These are phyloP conservation scores for Falco berigora DNA, from an alignment of 2,797 vertebrate genomes.

Conservation along the genomic window DNA sequence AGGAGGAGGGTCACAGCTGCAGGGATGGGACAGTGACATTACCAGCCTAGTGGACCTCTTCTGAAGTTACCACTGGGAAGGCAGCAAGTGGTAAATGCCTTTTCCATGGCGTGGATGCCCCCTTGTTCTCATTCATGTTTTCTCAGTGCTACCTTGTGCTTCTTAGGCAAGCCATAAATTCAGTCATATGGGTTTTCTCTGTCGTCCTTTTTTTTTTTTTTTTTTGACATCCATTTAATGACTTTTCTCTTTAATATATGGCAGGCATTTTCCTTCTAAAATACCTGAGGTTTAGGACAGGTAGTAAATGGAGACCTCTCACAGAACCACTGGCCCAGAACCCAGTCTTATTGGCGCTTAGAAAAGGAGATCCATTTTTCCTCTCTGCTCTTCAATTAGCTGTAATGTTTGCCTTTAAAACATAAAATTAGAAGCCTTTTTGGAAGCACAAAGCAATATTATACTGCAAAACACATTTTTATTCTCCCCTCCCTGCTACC, in stretches of 20 bases:
- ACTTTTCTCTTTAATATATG: conserved; percentile 61
- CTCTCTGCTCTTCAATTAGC: conserved; percentile 59
- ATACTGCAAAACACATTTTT: conserved; percentile 58
- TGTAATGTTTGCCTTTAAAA: conserved; percentile 64
- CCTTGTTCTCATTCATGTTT: conserved; percentile 21
- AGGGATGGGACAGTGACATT: not conserved
- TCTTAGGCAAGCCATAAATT: conserved; percentile 48
- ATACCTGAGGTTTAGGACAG: conserved; percentile 66
- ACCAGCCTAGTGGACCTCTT: not conserved
- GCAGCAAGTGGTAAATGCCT: not conserved
- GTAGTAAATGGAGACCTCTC: conserved; percentile 65
- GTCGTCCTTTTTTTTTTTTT: not conserved
- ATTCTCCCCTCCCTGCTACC: conserved; percentile 28
- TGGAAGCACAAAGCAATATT: conserved; percentile 59
- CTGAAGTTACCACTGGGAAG: not conserved
- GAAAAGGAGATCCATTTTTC: conserved; percentile 63
- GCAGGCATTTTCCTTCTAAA: conserved; percentile 59
- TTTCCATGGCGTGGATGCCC: not conserved
- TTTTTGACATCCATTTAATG: conserved; percentile 46
- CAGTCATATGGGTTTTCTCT: conserved; percentile 57
- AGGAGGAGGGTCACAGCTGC: not conserved
- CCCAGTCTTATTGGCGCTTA: conserved; percentile 52
- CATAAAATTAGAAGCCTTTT: conserved; percentile 61
- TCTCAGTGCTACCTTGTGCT: conserved; percentile 50
- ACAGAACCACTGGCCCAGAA: conserved; percentile 67